Conservation (phyloP, 2,888 invertebrate genomes). For the Ophonus ardosiacus region DNA sequence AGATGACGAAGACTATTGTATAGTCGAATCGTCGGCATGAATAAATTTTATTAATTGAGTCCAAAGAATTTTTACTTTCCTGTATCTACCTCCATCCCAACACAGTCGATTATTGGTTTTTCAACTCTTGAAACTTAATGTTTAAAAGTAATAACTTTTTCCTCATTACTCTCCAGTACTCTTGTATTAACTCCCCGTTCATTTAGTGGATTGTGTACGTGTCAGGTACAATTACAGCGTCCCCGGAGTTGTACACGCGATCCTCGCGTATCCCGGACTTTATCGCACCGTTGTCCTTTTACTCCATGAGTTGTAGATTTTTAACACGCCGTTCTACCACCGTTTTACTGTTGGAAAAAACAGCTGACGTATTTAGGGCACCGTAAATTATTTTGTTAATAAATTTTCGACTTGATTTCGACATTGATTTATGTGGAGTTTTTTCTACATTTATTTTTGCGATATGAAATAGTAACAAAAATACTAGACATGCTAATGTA, state of each 20-base stretch:
- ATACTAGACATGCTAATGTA: constrained; percentile 5
- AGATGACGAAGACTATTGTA: too few relatives aligned
- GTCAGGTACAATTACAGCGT: constrained; percentile 27
- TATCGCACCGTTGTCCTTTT: constrained; percentile 38
- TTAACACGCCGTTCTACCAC: constrained; percentile 11
- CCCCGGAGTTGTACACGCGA: constrained; percentile 12
- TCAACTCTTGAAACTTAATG: too few relatives aligned
- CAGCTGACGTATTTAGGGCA: constrained; percentile 52
- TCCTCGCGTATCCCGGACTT: constrained; percentile 20
- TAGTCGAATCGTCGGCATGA: too few relatives aligned
- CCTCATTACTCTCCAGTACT: too few relatives aligned
- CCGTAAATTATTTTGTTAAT: constrained; percentile 59
- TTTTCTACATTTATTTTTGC: constrained; percentile 30
- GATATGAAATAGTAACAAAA: neutral
- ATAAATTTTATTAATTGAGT: too few relatives aligned
- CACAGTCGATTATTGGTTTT: too few relatives aligned
- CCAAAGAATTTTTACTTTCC: too few relatives aligned
- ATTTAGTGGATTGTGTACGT: constrained; percentile 20
- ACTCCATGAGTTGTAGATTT: constrained; percentile 38
- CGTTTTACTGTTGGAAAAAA: constrained; percentile 36
- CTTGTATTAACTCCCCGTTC: too few relatives aligned
- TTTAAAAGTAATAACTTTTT: too few relatives aligned
- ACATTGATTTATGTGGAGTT: constrained; percentile 29
- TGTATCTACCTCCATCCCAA: too few relatives aligned
- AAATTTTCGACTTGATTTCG: constrained; percentile 51